Evolutionary conservation across 2,888 invertebrate genomes (phyloP).

Genomic region (Volucella bombylans): DNA sequence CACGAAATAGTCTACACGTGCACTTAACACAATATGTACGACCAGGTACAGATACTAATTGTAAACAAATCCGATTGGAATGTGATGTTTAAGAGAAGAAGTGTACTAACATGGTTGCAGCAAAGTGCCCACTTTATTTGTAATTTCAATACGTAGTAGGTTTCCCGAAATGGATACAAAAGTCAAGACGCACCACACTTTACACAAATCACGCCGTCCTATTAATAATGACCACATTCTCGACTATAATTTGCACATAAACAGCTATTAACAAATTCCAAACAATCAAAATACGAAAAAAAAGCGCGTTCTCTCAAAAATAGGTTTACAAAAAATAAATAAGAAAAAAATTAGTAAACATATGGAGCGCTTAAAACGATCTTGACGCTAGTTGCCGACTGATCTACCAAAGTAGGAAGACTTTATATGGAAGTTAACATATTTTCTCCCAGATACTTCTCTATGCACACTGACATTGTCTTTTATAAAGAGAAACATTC

Average conservation of each 20-base stretch:
- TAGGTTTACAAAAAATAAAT: conserved; percentile 30
- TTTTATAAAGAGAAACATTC: conserved; percentile 65
- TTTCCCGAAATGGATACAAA: no score
- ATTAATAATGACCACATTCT: conserved; percentile 67
- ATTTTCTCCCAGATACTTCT: conserved; percentile 61
- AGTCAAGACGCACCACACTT: conserved; percentile 49
- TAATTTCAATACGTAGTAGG: no score
- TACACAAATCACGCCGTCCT: conserved; percentile 65
- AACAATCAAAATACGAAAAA: conserved; percentile 10
- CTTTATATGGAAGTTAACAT: conserved; percentile 71
- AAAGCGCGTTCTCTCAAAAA: conserved; percentile 57
- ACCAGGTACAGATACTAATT: conserved; percentile 11
- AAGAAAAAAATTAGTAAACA: conserved; percentile 40
- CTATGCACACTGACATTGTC: conserved; percentile 39
- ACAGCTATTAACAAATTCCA: background rate
- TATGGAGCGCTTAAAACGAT: conserved; percentile 67
- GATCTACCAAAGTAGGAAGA: conserved; percentile 70
- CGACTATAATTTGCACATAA: no score
- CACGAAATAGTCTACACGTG: conserved; percentile 57
- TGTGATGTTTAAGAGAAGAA: conserved; percentile 41
- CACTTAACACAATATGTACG: conserved; percentile 19
- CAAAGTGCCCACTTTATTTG: conserved; percentile 8
- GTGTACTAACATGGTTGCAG: conserved; percentile 40
- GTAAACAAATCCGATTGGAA: conserved; percentile 69
- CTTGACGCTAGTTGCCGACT: conserved; percentile 73